These are phyloP conservation scores for Genyomyrus donnyi DNA, from an alignment of 2,113 vertebrate species.

Conservation along the genomic window DNA sequence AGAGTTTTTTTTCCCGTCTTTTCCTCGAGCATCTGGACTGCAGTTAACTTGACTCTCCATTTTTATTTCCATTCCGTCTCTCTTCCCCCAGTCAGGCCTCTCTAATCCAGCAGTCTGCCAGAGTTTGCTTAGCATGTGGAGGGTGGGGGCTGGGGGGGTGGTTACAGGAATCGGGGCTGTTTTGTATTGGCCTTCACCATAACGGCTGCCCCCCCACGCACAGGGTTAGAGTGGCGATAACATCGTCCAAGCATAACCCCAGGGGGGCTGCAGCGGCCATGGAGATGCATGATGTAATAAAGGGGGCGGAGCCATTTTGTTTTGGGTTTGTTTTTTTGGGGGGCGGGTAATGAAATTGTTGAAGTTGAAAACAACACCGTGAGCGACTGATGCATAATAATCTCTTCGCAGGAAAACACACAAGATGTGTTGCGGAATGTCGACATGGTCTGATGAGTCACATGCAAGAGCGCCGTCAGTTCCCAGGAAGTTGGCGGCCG, in stretches of 20 bases:
- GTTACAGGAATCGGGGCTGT: neutral
- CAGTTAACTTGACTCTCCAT: neutral
- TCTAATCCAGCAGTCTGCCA: neutral
- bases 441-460: neutral
- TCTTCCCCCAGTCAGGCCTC: neutral
- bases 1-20: neutral
- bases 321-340: neutral
- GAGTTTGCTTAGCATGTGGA: neutral
- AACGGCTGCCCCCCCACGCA: neutral
- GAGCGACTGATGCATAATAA: neutral
- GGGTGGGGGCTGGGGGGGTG: neutral
- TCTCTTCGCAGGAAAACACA: neutral
- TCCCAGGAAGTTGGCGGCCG: neutral
- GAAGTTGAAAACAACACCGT: neutral
- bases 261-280: neutral
- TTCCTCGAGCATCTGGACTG: neutral
- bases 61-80: neutral
- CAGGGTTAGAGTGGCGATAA: neutral
- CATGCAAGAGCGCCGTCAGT: neutral
- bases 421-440: neutral
- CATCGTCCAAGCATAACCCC: neutral
- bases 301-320: neutral
- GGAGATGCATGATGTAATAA: neutral
- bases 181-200: neutral
- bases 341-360: neutral